A percentile compares a stretch with the other conserved stretches of the same genome.
Conservation (phyloP, 2,113 vertebrate species). For the Dipodomys ordii region DNA sequence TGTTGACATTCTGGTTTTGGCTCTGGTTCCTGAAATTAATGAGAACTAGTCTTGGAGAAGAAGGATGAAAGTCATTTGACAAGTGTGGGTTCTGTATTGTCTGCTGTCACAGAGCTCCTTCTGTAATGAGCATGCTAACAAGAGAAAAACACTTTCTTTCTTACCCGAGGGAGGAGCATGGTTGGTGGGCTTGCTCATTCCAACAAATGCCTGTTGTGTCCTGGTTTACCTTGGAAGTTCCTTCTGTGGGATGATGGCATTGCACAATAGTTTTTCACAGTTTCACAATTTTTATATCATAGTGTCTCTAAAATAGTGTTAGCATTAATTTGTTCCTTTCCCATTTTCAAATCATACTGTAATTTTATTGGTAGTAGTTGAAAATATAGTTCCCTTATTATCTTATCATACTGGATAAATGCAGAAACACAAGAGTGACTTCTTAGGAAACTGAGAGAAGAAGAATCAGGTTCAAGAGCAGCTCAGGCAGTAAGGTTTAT, state of each 20-base stretch:
- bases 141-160: background rate
- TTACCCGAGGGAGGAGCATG: background rate
- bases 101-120: background rate
- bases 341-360: background rate
- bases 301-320: background rate
- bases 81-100: background rate
- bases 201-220: background rate
- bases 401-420: background rate
- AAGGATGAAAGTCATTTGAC: background rate
- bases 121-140: background rate
- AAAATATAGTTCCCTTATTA: background rate
- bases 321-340: conserved; percentile 31
- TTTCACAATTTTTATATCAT: background rate
- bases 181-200: background rate
- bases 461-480: no score
- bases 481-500: no score
- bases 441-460: no score
- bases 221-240: background rate
- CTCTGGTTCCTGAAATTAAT: conserved; percentile 10
- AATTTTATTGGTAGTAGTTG: background rate
- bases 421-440: no score
- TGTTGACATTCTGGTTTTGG: background rate
- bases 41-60: background rate
- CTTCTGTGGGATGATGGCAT: background rate
- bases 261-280: background rate